Conservation (phyloP, 2,797 vertebrate genomes). For the Mastacembelus armatus region DNA sequence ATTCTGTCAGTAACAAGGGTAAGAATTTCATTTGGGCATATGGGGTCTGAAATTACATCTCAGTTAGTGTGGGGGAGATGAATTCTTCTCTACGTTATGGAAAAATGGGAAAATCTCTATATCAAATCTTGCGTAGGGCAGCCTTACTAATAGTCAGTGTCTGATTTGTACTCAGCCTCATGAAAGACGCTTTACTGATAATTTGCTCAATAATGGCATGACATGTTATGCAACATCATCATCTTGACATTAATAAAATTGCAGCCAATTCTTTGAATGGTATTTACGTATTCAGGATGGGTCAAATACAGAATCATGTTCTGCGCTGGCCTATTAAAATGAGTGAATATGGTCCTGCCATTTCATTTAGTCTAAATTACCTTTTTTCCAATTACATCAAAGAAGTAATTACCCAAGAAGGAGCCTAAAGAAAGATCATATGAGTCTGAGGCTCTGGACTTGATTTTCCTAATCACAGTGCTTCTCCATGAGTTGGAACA, state of each 20-base stretch:
- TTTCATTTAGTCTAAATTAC: constrained; percentile 41
- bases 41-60: not conserved
- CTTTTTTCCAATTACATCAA: constrained; percentile 45
- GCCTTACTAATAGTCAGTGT: not conserved
- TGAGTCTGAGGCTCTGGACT: constrained; percentile 1
- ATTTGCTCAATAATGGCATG: constrained; percentile 40
- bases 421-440: constrained; percentile 38
- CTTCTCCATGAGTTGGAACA: constrained; percentile 6
- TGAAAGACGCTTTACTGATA: constrained; percentile 25
- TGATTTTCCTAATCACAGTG: constrained; percentile 22
- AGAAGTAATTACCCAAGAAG: constrained; percentile 42
- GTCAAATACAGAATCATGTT: constrained; percentile 19
- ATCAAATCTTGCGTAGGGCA: not conserved
- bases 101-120: not conserved
- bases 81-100: constrained; percentile 9
- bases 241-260: constrained; percentile 56
- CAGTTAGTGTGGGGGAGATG: not conserved
- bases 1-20: not conserved
- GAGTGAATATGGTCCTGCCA: constrained; percentile 27
- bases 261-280: constrained; percentile 33
- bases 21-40: not conserved
- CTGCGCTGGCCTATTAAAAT: constrained; percentile 28
- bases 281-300: constrained; percentile 29
- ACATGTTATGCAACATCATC: constrained; percentile 41
- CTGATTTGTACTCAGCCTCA: constrained; percentile 20